Base-by-base conservation (phyloP, 2,888 invertebrate genomes). In the Conops quadrifasciatus region DNA sequence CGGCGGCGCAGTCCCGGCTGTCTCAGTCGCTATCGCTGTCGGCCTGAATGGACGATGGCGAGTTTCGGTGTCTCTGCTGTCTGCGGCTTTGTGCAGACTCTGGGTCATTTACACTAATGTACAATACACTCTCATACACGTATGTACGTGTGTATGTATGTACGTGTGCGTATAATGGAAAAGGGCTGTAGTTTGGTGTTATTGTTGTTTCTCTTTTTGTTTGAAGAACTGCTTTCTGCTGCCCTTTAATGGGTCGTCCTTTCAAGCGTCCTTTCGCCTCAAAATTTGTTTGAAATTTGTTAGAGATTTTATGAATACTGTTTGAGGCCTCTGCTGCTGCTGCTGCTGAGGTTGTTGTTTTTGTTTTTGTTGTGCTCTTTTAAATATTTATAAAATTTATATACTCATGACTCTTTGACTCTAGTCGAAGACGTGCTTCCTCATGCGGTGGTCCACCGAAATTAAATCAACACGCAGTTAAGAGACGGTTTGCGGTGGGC, bases 161-260 rank as follows among this genome's bases (percentile, higher is more conserved):
- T 30, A 28, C 59, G 30, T 30, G 3, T 51, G 80, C 80, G 47
- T 16, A 26, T 28, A 49, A 24, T 24, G 19, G 24, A 62, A 62
- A 62, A 43, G 43, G 43, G 53, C 9, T 56, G 9, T 56, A 9
- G 13, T 80, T 75, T 80, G 78, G 77, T 80, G 81, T 78, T 80
- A 28, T 26, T 59, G 59, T 43, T 36, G 36, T 36, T 49, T 9
- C 9, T 36, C 36, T 9, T 36, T 36, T 36, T 36, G 36, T 36
- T 36, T 36, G 36, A 36, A 36, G 36, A 36, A 36, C 4, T 4
- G 36, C 5, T 36, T 36, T 36, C 36, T 36, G 5, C 9, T 36
- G 9, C 36, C 36, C 5, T 36, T 9, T 36, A 4, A 36, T 36
- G 36, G 15, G 15, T n/a, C 21, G 65, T 66, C 53, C 66, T 66